Evolutionary conservation across 2,797 vertebrate genomes (phyloP), one percentile per base, ranked within the genome.

Genomic region (Chelonia mydas): DNA sequence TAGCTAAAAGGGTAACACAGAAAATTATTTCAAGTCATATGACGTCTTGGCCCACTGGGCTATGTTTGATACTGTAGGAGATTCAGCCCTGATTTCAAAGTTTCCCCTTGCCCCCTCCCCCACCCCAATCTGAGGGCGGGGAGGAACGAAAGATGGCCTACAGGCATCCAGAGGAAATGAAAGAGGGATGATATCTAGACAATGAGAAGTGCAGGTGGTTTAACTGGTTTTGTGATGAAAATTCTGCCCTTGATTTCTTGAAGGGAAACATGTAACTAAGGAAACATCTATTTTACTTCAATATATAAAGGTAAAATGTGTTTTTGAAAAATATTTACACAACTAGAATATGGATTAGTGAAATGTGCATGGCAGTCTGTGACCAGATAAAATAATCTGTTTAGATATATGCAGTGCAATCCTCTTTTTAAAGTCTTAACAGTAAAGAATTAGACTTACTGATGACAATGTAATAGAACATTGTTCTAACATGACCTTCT

Each of bases 111-210:
- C 53, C 3, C 2, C 3, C 23, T n/a, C n/a, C 51, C 7, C 17
- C 21, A 1, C 53, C 3, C 4, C 4, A 23, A 54, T 25, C 54
- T 86, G 88, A 89, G 96, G 97, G 85, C 41, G 88, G 53, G 79
- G 93, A 92, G 91, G 90, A 88, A 92, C 92, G 92, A 92, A 95
- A 95, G 97, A 81, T 87, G 89, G 51, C 57, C 93, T 96, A 83
- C 50, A 93, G 89, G 96, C 97, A 97, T 79, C 91, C 84, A 95
- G 90, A 98, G 98, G 98, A 98, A 98, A 98, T 98, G 95, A 98
- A 97, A 97, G 95, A 76, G 5, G 78, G 87, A 98, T 97, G 96
- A 98, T 88, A 90, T 61, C 59, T 3, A 96, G 95, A 96, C 93
- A 95, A 94, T 92, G 81, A 82, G 87, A 96, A 93, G n/a, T 91